Conservation (phyloP, 2,113 vertebrate genomes). For the Pteruthius melanotis region DNA sequence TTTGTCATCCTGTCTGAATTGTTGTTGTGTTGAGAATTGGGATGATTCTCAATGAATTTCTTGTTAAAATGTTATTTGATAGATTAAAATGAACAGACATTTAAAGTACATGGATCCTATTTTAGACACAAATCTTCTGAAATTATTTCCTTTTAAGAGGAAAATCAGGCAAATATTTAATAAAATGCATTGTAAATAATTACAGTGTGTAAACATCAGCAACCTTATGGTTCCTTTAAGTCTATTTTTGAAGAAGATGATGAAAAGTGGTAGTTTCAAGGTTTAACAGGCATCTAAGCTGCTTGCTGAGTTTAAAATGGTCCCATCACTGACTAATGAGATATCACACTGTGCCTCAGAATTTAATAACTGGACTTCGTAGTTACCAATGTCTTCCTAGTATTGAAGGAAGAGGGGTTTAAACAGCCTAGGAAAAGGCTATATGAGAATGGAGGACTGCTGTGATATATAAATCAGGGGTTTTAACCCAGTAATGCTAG, state of each 20-base stretch:
- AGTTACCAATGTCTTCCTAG: background rate
- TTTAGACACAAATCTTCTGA: background rate
- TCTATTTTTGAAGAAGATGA: conserved; percentile 9
- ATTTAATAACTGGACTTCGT: background rate
- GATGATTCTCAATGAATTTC: background rate
- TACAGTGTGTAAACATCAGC: background rate
- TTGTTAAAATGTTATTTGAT: background rate
- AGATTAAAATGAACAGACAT: background rate
- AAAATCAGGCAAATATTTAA: conserved; percentile 41
- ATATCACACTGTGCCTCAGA: conserved; percentile 41
- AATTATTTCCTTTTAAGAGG: conserved; percentile 43
- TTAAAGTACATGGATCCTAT: background rate
- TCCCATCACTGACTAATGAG: conserved; percentile 30
- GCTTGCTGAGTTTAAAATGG: conserved; percentile 38
- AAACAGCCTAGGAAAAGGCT: background rate
- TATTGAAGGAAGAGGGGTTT: background rate
- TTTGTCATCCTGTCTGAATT: background rate
- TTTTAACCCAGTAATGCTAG: background rate
- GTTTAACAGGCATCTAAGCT: conserved; percentile 6
- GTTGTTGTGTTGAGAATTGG: background rate
- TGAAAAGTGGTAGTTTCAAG: conserved; percentile 31
- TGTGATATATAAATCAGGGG: background rate
- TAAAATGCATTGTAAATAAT: conserved; percentile 35
- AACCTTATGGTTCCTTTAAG: background rate
- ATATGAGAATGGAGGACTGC: background rate